Percentiles rank a stretch among this genome's conserved stretches.
phyloP scores from a whole-genome alignment of 1,140 invertebrate species.

The Drosophila setifemur region DNA sequence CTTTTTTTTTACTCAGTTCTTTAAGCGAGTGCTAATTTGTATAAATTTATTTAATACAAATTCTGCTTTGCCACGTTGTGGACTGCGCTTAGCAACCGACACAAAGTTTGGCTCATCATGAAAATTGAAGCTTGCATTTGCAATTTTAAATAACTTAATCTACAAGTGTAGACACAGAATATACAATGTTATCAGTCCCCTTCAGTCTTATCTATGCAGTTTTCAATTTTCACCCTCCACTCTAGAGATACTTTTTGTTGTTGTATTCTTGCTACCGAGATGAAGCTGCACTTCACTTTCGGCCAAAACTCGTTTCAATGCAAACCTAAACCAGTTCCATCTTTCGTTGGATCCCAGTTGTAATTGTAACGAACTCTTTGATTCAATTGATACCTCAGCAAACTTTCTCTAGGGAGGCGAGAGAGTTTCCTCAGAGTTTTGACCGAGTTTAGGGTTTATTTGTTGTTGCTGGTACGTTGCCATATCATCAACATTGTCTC shows the following conservation, averaged over 20 bases:
- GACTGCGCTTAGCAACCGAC: constrained; percentile 15
- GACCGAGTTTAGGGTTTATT: constrained; percentile 58
- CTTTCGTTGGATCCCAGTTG: constrained; percentile 12
- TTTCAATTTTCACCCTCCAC: background rate
- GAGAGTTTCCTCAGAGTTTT: constrained; percentile 45
- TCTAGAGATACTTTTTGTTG: background rate
- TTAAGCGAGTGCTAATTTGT: constrained; percentile 9
- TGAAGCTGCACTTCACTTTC: constrained; percentile 67
- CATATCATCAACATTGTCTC: constrained; percentile 53
- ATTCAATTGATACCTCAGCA: constrained; percentile 58
- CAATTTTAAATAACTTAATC: constrained; percentile 21
- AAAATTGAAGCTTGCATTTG: constrained; percentile 49
- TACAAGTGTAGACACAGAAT: background rate
- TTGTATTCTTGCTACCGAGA: background rate
- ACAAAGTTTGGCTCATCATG: constrained; percentile 18
- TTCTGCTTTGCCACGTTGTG: constrained; percentile 55
- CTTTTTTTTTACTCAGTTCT: constrained; percentile 7
- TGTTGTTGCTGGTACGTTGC: background rate
- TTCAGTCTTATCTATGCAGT: constrained; percentile 43
- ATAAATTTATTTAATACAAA: constrained; percentile 3
- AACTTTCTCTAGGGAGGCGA: constrained; percentile 62
- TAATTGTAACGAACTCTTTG: constrained; percentile 48
- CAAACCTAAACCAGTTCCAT: constrained; percentile 54
- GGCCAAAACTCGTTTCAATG: constrained; percentile 61
- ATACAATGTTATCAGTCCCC: constrained; percentile 11